Conservation (phyloP, 2,797 vertebrate species). For the Enteromius anoplus region DNA sequence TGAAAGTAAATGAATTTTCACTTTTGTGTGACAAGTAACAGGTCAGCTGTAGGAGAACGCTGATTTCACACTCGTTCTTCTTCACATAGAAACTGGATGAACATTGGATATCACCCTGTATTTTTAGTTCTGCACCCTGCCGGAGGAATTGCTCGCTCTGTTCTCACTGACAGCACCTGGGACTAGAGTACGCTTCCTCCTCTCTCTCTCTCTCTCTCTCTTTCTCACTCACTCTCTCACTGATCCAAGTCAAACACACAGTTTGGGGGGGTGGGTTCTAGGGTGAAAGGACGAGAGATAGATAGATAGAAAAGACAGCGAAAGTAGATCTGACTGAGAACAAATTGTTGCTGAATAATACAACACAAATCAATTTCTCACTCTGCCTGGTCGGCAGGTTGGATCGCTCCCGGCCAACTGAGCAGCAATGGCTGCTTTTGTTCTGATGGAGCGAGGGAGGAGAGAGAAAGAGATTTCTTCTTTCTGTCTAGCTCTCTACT, state of each 20-base stretch:
- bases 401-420: slow-evolving; percentile 35
- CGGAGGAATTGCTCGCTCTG: slow-evolving; percentile 17
- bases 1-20: background rate
- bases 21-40: background rate
- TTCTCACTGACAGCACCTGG: slow-evolving; percentile 18
- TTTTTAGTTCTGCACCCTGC: slow-evolving; percentile 19
- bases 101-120: slow-evolving; percentile 15
- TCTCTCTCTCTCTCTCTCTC: background rate
- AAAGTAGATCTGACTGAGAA: slow-evolving; percentile 44
- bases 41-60: slow-evolving; percentile 12
- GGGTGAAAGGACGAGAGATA: background rate
- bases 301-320: slow-evolving; percentile 27
- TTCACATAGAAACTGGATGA: background rate
- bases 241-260: slow-evolving; percentile 29
- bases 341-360: slow-evolving; percentile 60
- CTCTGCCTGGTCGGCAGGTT: slow-evolving; percentile 46
- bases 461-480: slow-evolving; percentile 16
- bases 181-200: slow-evolving; percentile 20
- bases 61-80: background rate
- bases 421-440: slow-evolving; percentile 44
- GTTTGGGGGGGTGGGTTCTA: background rate
- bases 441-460: slow-evolving; percentile 24
- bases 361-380: slow-evolving; percentile 57
- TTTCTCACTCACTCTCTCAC: slow-evolving; percentile 9
- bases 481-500: background rate